Conservation (phyloP, 2,113 vertebrate species). For the Oophaga pumilio region DNA sequence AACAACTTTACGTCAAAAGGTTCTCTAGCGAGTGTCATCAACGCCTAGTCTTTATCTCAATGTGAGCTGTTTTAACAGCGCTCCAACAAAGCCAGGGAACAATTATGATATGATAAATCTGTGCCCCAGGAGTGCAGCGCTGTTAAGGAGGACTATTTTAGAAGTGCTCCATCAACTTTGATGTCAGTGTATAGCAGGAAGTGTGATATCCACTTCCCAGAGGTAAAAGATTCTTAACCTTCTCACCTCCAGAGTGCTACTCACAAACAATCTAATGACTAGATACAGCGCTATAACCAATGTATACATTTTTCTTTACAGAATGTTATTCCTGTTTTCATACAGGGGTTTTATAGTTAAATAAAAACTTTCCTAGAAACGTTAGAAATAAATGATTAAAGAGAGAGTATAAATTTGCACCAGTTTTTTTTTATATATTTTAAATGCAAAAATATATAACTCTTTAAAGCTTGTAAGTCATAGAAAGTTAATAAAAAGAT, state of each 20-base stretch:
- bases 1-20: conserved; percentile 12
- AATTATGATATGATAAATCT: conserved; percentile 41
- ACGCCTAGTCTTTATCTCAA: conserved; percentile 40
- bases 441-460: too few species aligned
- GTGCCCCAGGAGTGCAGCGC: not conserved
- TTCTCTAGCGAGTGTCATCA: not conserved
- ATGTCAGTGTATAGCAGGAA: conserved; percentile 44
- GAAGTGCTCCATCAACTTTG: conserved; percentile 45
- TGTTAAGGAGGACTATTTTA: conserved; percentile 36
- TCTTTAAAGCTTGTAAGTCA: too few species aligned
- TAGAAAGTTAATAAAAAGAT: too few species aligned
- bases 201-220: conserved; percentile 36
- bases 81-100: conserved; percentile 33
- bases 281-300: not conserved
- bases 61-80: conserved; percentile 1
- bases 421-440: not conserved
- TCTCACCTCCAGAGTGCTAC: not conserved
- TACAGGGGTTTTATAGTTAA: not conserved
- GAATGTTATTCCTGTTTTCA: not conserved
- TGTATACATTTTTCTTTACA: not conserved
- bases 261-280: not conserved
- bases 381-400: not conserved
- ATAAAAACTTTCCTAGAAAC: too few species aligned
- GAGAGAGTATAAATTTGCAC: not conserved
- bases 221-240: conserved; percentile 24